Conservation (phyloP, 2,888 invertebrate genomes). For the Caenorhabditis doughertyi region DNA sequence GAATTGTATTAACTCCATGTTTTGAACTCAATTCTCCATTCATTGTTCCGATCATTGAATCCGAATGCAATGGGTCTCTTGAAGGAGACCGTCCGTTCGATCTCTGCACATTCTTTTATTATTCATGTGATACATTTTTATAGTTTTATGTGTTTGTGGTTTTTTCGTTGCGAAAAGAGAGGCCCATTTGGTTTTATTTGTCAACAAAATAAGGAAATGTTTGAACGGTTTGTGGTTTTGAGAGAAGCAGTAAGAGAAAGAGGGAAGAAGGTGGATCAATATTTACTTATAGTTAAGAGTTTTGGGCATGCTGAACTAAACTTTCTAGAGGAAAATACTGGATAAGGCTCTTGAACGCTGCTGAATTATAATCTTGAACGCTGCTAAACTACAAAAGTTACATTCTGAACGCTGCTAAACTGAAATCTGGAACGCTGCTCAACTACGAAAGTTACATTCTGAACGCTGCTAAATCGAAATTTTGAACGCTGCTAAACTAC, state of each 20-base stretch:
- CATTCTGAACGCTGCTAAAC: too few relatives aligned
- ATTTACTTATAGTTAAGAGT: neutral
- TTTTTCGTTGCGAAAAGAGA: neutral
- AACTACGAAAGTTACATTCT: too few relatives aligned
- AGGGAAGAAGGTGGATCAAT: neutral
- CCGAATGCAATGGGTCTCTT: slow-evolving; percentile 82
- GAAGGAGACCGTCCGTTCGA: slow-evolving; percentile 73
- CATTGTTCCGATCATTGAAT: slow-evolving; percentile 92
- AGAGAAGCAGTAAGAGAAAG: neutral
- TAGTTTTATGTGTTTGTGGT: neutral
- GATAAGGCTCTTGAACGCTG: too few relatives aligned
- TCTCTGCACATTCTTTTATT: slow-evolving; percentile 28
- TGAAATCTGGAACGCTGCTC: too few relatives aligned
- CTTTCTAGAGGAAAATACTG: too few relatives aligned
- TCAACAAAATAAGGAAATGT: slow-evolving; percentile 2
- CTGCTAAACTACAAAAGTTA: too few relatives aligned
- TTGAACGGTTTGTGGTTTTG: neutral
- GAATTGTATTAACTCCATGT: slow-evolving; percentile 98
- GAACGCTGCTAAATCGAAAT: too few relatives aligned
- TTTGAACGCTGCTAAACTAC: too few relatives aligned
- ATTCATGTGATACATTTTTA: neutral
- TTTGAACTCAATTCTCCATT: slow-evolving; percentile 86
- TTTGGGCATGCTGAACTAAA: too few relatives aligned
- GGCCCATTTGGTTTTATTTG: neutral
- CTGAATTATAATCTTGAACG: too few relatives aligned